Percentiles rank a stretch among this genome's conserved stretches.
These are phyloP conservation scores for Pogonomyrmex barbatus DNA, from an alignment of 1,140 invertebrate genomes.

Conservation along the genomic window DNA sequence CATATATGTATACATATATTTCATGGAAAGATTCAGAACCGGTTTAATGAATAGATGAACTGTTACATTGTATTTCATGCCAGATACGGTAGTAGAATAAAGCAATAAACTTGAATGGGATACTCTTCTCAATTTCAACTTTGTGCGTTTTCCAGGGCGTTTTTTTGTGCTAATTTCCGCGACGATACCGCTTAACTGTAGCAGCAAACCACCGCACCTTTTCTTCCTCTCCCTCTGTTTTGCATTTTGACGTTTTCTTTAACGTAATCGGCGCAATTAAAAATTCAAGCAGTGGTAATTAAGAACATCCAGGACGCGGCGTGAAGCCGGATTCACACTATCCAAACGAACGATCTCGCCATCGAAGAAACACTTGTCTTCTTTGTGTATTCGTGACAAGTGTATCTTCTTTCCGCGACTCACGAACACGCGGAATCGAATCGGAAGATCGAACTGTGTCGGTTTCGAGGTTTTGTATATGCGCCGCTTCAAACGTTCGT, in stretches of 20 bases:
- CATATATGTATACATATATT: background rate
- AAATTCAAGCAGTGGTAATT: constrained; percentile 43
- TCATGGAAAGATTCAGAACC: constrained; percentile 23
- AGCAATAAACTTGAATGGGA: constrained; percentile 14
- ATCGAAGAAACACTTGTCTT: background rate
- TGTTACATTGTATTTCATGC: background rate
- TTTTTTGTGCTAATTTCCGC: constrained; percentile 37
- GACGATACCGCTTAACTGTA: background rate
- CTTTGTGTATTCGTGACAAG: background rate
- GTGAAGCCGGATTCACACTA: background rate
- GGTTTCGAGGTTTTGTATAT: background rate
- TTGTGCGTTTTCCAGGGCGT: background rate
- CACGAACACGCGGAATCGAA: background rate
- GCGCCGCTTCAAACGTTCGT: background rate
- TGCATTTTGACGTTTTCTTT: constrained; percentile 5
- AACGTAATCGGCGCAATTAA: background rate
- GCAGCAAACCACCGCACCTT: background rate
- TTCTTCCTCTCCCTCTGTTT: background rate
- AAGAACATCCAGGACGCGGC: constrained; percentile 35
- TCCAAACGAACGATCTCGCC: background rate
- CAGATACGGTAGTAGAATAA: constrained; percentile 8
- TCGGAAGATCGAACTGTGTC: background rate
- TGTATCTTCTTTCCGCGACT: background rate
- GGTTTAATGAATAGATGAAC: constrained; percentile 23
- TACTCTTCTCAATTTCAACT: constrained; percentile 21